Conservation (phyloP, 2,113 vertebrate species). For the Psammodynastes pulverulentus region DNA sequence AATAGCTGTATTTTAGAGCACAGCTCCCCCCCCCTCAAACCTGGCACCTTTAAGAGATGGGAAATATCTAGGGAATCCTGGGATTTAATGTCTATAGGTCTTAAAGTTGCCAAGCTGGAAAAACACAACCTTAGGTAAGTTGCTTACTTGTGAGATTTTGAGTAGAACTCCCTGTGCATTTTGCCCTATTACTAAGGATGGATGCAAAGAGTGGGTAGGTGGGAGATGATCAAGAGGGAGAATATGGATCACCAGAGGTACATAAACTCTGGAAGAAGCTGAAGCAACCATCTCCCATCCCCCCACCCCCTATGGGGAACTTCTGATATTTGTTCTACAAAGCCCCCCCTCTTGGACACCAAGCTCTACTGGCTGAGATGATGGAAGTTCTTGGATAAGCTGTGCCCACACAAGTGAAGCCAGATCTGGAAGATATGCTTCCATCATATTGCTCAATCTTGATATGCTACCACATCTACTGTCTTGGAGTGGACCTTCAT, state of each 20-base stretch:
- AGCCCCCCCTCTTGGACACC: fast-evolving
- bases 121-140: background rate
- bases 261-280: background rate
- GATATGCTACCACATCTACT: background rate
- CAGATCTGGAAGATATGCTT: background rate
- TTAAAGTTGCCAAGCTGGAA: background rate
- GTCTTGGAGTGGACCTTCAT: background rate
- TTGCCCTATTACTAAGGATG: background rate
- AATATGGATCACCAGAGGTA: background rate
- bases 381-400: background rate
- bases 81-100: no score
- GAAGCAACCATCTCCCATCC: background rate
- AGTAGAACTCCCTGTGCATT: background rate
- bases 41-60: background rate
- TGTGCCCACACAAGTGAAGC: background rate
- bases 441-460: background rate
- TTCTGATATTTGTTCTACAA: background rate
- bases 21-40: background rate
- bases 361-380: background rate
- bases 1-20: background rate
- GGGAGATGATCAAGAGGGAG: background rate
- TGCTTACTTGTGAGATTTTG: background rate
- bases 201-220: background rate
- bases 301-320: background rate
- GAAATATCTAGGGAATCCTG: background rate